Evolutionary conservation across 2,888 invertebrate species (phyloP).

Genomic region (Oeneis ivallda): DNA sequence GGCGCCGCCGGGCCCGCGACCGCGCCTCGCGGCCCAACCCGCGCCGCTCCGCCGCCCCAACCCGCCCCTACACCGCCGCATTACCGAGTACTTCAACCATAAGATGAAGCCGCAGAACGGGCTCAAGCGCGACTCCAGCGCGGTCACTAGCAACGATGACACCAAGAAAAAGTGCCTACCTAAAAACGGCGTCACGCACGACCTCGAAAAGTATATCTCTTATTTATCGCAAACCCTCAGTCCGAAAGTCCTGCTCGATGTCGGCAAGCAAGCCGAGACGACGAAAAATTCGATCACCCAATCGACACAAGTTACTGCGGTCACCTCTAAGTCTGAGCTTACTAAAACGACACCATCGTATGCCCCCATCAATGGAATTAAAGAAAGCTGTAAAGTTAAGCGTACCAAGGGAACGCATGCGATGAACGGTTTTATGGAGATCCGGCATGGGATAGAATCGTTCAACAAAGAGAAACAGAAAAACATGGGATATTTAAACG

Average conservation of each 20-base stretch:
- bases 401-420: constrained; percentile 57
- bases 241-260: constrained; percentile 74
- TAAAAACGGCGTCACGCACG: constrained; percentile 73
- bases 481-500: constrained; percentile 53
- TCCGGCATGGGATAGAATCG: constrained; percentile 57
- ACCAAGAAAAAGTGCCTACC: constrained; percentile 73
- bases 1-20: constrained; percentile 72
- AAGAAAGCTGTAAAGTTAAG: constrained; percentile 58
- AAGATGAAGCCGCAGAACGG: constrained; percentile 87
- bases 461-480: constrained; percentile 61
- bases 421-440: constrained; percentile 70
- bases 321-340: constrained; percentile 54
- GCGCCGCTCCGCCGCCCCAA: constrained; percentile 61
- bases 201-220: constrained; percentile 76
- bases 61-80: constrained; percentile 86
- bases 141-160: constrained; percentile 55
- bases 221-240: constrained; percentile 75
- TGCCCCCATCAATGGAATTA: constrained; percentile 53
- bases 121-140: constrained; percentile 69
- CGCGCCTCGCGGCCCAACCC: constrained; percentile 66
- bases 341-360: constrained; percentile 52
- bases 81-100: constrained; percentile 92
- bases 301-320: constrained; percentile 46
- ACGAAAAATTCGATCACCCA: constrained; percentile 42
- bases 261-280: constrained; percentile 62